Evolutionary conservation across 2,888 invertebrate species (phyloP), one percentile per base, ranked within the genome.

Genomic region (Barypeithes pellucidus): DNA sequence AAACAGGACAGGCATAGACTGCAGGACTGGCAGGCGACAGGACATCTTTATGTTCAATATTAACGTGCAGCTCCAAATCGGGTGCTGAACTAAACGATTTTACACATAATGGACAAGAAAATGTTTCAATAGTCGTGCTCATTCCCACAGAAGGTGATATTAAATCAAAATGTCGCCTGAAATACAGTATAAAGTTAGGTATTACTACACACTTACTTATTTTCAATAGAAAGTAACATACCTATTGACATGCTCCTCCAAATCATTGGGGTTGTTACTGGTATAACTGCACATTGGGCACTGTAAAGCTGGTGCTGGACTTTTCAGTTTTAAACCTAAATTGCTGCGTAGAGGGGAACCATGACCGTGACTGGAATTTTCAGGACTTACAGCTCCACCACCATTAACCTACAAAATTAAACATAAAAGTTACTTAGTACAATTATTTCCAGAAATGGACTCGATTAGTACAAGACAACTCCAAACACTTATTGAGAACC

Each of bases 21-120:
- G 82, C 81, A 14, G 85, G 84, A 75, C 84, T 83, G 29, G 84
- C 83, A 0, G 92, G 94, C 84, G 94, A 94, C 68, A 94, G 87
- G 78, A 94, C 92, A 86, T 95, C 95, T 81, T 91, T 89, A 84
- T 95, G 95, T 81, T 94, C 94, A 70, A 94, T 92, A 86, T 95
- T 95, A 0, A 95, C 95, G 83, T 96, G 96, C 61, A 94, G 86
- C 85, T 95, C 95, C 62, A 95, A 89, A 83, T 94, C 94, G 1
- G 92, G 90, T n/a, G 91, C 91, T 79, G 91, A 91, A 57, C 90
- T 88, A 82, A 94, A 94, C 60, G 90, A 89, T 77, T 90, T 90
- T 73, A 91, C 90, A 85, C 95, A 95, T 52, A 95, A 89, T 0
- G 95, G 95, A 83, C 95, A 95, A 77, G 92, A 91, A 79, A 90